Conservation (phyloP, 2,888 invertebrate genomes). For the Acronicta aceris region DNA sequence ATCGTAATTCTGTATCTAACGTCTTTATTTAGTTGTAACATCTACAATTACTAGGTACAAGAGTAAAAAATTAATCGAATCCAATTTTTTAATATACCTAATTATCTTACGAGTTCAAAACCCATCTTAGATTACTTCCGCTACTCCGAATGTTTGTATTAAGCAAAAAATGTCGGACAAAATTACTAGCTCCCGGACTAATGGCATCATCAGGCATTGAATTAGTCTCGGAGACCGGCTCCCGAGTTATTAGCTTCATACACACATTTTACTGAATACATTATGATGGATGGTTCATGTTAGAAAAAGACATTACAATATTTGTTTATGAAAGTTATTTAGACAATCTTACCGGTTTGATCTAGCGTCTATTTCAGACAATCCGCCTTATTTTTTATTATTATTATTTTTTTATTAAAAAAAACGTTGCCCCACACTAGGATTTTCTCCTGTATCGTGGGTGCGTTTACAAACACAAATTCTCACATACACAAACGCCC, state of each 20-base stretch:
- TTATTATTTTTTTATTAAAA: too few relatives aligned
- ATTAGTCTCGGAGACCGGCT: slow-evolving; percentile 66
- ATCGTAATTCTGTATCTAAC: slow-evolving; percentile 16
- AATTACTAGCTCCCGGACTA: slow-evolving; percentile 63
- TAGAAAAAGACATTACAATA: slow-evolving; percentile 16
- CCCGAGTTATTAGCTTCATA: slow-evolving; percentile 63
- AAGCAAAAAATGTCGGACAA: slow-evolving; percentile 59
- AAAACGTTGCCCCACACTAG: too few relatives aligned
- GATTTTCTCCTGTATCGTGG: too few relatives aligned
- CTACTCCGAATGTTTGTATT: slow-evolving; percentile 45
- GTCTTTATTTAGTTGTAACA: slow-evolving; percentile 37
- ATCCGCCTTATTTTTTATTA: neutral
- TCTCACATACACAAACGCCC: too few relatives aligned
- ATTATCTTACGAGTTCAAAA: slow-evolving; percentile 30
- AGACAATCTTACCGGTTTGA: neutral
- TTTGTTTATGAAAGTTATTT: neutral
- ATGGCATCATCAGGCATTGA: slow-evolving; percentile 74
- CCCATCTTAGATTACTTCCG: slow-evolving; percentile 53
- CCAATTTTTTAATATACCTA: slow-evolving; percentile 33
- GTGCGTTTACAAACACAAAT: too few relatives aligned
- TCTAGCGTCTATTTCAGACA: neutral
- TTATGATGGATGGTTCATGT: slow-evolving; percentile 60
- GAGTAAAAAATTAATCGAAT: slow-evolving; percentile 43
- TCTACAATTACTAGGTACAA: slow-evolving; percentile 18
- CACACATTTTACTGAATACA: slow-evolving; percentile 56